phyloP scores from a whole-genome alignment of 2,888 invertebrate genomes.

The Hofmannophila pseudospretella region DNA sequence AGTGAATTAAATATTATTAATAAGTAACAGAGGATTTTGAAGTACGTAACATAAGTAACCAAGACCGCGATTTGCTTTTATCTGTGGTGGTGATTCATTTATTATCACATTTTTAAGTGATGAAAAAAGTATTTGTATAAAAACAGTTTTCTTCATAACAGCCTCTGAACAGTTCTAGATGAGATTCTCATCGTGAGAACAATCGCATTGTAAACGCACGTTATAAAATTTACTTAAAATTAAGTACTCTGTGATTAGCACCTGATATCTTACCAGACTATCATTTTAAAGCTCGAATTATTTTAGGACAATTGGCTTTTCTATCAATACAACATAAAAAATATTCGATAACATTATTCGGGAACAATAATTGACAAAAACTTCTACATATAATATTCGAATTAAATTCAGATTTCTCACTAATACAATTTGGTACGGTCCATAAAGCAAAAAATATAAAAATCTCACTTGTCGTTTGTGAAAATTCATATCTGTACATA shows the following conservation, averaged over 20 bases:
- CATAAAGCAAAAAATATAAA: slow-evolving; percentile 16
- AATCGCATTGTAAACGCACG: no score
- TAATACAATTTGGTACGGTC: slow-evolving; percentile 21
- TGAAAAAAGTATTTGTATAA: no score
- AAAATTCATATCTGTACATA: slow-evolving; percentile 25
- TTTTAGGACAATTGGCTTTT: slow-evolving; percentile 29
- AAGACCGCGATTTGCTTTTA: slow-evolving; percentile 7
- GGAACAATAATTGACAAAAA: slow-evolving; percentile 13
- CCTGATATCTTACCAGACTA: slow-evolving; percentile 27
- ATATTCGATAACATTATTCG: slow-evolving; percentile 13
- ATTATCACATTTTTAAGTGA: no score
- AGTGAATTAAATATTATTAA: no score
- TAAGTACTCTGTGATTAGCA: slow-evolving; percentile 45
- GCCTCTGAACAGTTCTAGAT: no score
- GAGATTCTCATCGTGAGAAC: no score
- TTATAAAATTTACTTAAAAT: slow-evolving; percentile 34
- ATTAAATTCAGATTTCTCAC: slow-evolving; percentile 8
- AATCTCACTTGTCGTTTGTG: slow-evolving; percentile 49
- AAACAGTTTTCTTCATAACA: no score
- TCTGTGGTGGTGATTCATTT: background rate
- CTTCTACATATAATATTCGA: slow-evolving; percentile 13
- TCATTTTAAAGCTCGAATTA: slow-evolving; percentile 24
- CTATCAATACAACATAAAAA: slow-evolving; percentile 10
- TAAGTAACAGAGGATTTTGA: slow-evolving; percentile 17
- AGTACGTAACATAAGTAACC: slow-evolving; percentile 6